Evolutionary conservation across 2,888 invertebrate species (phyloP), one percentile per base, ranked within the genome.

Genomic region (Volucella inflata): DNA sequence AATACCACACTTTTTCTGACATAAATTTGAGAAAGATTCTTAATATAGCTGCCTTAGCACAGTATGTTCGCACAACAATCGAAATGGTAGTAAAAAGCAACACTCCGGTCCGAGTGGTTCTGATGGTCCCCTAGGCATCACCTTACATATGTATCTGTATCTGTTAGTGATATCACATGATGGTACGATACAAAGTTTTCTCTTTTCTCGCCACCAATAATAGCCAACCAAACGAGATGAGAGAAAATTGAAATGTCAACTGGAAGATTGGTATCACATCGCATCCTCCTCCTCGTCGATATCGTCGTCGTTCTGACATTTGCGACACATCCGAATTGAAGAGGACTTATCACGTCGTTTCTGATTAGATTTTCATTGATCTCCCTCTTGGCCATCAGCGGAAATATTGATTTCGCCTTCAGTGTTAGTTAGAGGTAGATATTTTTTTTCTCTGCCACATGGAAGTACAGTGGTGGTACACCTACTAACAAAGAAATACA

Each of bases 221-320:
- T 40, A 12, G 12, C 10, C 30, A 44, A 51, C 12, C 4, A 64
- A 74, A 72, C 55, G 80, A 72, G 71, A 71, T 60, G 71, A 81
- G 81, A 81, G 85, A 85, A 85, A 85, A 85, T 85, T 85, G 81
- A 85, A 85, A 85, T 81, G 85, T 81, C 85, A 85, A 85, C 70
- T 77, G 72, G 67, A 81, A 85, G 81, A 85, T 85, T 85, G 85
- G 50, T 80, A 84, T 84, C 75, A 60, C 59, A 67, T 76, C 55
- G 84, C 46, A 60, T 50, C 65, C 51, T 46, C 65, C 51, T 46
- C 38, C 36, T 36, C 16, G 46, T 75, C 67, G 36, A 16, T 60
- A 8, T 21, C 36, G 21, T 44, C 50, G 60, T 67, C 53, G 50
- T 79, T 50, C 83, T 75, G 85, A 85, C 81, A 77, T 59, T 85